Evolutionary conservation across 2,797 vertebrate genomes (phyloP).

Genomic region (Brachyalestes nurse): DNA sequence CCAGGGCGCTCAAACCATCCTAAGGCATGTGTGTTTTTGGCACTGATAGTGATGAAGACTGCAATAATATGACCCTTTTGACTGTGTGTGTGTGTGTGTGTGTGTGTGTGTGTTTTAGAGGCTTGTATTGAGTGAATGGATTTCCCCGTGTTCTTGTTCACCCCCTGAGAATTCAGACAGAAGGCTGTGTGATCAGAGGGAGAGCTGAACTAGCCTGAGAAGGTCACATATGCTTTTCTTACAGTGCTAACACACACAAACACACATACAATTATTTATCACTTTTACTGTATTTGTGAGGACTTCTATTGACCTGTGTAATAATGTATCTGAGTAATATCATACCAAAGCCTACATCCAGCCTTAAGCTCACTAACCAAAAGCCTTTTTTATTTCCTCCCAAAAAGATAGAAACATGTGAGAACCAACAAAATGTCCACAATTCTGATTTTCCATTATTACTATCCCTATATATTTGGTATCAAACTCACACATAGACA

Average conservation of each 20-base stretch:
- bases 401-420: too few species aligned
- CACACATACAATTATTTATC: neutral
- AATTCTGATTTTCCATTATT: too few species aligned
- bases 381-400: too few species aligned
- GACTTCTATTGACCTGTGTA: too few species aligned
- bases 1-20: too few species aligned
- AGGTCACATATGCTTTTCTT: conserved; percentile 22
- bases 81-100: neutral
- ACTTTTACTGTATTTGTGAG: too few species aligned
- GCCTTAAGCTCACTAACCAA: too few species aligned
- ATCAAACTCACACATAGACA: too few species aligned
- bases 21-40: neutral
- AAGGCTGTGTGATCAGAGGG: conserved; percentile 13
- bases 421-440: too few species aligned
- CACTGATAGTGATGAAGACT: neutral
- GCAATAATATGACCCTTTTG: neutral
- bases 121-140: conserved; percentile 37
- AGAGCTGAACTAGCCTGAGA: conserved; percentile 16
- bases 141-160: conserved; percentile 34
- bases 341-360: too few species aligned
- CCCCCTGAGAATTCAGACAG: conserved; percentile 32
- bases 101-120: conserved; percentile 14
- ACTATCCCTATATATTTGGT: too few species aligned
- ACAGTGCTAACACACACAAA: conserved; percentile 14
- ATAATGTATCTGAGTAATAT: too few species aligned